phyloP scores from a whole-genome alignment of 2,113 vertebrate species.

The Stegostoma tigrinum region DNA sequence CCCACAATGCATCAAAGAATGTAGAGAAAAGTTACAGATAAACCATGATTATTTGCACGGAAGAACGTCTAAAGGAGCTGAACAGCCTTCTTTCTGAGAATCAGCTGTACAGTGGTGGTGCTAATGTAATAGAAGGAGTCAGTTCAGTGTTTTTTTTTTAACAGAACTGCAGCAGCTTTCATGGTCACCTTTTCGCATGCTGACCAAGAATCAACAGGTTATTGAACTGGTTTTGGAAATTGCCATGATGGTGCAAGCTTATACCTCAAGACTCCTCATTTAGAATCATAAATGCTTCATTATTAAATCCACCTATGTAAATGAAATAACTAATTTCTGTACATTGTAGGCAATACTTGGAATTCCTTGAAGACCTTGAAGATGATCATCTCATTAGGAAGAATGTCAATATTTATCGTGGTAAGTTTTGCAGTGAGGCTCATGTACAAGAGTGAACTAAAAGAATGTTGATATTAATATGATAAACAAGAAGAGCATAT shows the following conservation, averaged over 20 bases:
- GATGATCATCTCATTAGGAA: constrained; percentile 92
- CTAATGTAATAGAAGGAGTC: background rate
- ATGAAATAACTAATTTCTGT: constrained; percentile 34
- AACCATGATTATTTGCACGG: background rate
- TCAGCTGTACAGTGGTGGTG: background rate
- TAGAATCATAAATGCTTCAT: background rate
- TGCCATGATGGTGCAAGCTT: background rate
- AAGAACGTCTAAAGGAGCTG: background rate
- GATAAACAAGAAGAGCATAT: background rate
- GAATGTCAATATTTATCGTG: constrained; percentile 91
- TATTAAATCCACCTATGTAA: background rate
- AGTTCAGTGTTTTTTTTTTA: background rate
- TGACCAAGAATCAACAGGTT: background rate
- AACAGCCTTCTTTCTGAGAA: background rate
- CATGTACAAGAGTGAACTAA: background rate
- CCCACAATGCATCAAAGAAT: no score
- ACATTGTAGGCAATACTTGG: constrained; percentile 78
- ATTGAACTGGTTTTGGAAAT: background rate
- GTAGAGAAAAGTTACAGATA: background rate
- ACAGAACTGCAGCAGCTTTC: background rate
- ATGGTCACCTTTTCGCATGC: background rate
- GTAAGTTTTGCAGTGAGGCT: constrained; percentile 52
- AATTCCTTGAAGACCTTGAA: constrained; percentile 96
- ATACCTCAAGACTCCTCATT: background rate
- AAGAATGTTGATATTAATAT: background rate